These are phyloP conservation scores for Drosophila mauritiana DNA, from an alignment of 1,140 invertebrate genomes.

Conservation along the genomic window DNA sequence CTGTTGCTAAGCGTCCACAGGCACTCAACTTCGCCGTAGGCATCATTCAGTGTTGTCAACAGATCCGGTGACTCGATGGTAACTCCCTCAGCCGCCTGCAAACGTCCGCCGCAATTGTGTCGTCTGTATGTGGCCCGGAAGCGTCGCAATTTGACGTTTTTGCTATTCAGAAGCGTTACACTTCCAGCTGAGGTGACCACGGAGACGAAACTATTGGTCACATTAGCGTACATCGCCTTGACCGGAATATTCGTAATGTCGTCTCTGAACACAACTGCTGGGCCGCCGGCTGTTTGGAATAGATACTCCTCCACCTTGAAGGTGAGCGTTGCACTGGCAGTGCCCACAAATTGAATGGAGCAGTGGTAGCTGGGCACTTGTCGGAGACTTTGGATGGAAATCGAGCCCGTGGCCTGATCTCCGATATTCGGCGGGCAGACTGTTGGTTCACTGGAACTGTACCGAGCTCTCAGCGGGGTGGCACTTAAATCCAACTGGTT, in stretches of 20 bases:
- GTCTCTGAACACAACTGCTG: conserved; percentile 38
- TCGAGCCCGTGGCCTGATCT: conserved; percentile 21
- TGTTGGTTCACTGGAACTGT: conserved; percentile 43
- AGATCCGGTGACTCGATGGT: conserved; percentile 30
- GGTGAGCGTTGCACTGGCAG: conserved; percentile 42
- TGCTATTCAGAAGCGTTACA: conserved; percentile 25
- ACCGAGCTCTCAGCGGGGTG: conserved; percentile 31
- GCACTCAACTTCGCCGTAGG: conserved; percentile 55
- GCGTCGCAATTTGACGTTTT: neutral
- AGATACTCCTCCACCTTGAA: conserved; percentile 48
- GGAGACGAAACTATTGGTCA: conserved; percentile 33
- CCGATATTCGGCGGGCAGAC: conserved; percentile 64
- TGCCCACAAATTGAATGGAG: conserved; percentile 27
- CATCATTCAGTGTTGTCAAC: neutral
- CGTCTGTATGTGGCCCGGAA: conserved; percentile 52
- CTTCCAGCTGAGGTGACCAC: conserved; percentile 23
- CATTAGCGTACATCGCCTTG: conserved; percentile 8
- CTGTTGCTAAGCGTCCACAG: conserved; percentile 32
- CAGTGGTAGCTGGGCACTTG: conserved; percentile 49
- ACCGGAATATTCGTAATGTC: neutral
- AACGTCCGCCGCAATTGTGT: conserved; percentile 53
- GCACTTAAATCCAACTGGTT: conserved; percentile 14
- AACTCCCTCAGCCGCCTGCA: conserved; percentile 27
- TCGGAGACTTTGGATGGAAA: conserved; percentile 34
- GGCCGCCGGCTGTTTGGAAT: neutral